A percentile compares a stretch with the other conserved stretches of the same genome.
Evolutionary conservation across 2,888 invertebrate species (phyloP).

Genomic region (Baronia brevicornis): DNA sequence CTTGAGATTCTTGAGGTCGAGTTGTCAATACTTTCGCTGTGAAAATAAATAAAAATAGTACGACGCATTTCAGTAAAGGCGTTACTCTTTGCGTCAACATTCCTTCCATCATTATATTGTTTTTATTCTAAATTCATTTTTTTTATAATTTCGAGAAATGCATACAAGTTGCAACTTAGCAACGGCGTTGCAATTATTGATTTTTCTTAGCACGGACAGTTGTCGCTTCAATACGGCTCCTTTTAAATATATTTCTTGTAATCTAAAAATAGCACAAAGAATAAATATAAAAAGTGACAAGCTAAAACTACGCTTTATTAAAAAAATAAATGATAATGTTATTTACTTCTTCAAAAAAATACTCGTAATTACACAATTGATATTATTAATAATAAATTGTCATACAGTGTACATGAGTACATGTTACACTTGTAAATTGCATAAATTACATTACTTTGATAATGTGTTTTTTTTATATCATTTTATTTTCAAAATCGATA

Average conservation of each 20-base stretch:
- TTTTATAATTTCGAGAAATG: slow-evolving; percentile 1
- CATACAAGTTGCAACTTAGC: slow-evolving; percentile 33
- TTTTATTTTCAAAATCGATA: slow-evolving; percentile 40
- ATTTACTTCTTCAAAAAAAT: too few relatives aligned
- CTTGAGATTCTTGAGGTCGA: slow-evolving; percentile 55
- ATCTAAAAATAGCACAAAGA: too few relatives aligned
- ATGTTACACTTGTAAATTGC: not conserved
- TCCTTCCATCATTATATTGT: slow-evolving; percentile 45
- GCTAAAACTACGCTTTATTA: too few relatives aligned
- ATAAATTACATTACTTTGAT: slow-evolving; percentile 6
- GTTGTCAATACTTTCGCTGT: slow-evolving; percentile 66
- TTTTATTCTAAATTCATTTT: slow-evolving; percentile 22
- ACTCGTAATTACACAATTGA: slow-evolving; percentile 1
- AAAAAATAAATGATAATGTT: too few relatives aligned
- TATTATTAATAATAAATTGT: too few relatives aligned
- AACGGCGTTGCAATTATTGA: slow-evolving; percentile 47
- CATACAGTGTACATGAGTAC: too few relatives aligned
- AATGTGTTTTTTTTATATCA: slow-evolving; percentile 11
- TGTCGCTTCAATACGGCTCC: slow-evolving; percentile 18
- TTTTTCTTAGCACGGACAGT: slow-evolving; percentile 24
- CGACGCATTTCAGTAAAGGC: slow-evolving; percentile 61
- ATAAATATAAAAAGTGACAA: too few relatives aligned
- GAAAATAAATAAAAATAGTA: slow-evolving; percentile 64
- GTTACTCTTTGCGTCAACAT: slow-evolving; percentile 54
- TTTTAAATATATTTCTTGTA: not conserved